Conservation (phyloP, 2,888 invertebrate genomes). For the Oasisia sp. region DNA sequence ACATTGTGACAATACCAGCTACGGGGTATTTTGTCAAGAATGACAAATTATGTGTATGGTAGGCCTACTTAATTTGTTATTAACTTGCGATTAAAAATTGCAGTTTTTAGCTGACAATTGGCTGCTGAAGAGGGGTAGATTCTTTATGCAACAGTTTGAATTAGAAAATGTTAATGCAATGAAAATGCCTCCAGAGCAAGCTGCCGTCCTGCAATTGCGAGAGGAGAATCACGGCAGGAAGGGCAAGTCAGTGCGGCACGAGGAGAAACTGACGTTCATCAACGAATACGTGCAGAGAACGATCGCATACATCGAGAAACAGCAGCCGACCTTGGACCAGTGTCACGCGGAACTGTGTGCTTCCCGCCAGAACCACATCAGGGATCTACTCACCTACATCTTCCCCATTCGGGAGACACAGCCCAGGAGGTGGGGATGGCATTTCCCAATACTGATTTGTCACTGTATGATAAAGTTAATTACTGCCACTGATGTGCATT, state of each 20-base stretch:
- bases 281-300: slow-evolving; percentile 25
- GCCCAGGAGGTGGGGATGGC: slow-evolving; percentile 41
- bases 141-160: not conserved
- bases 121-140: too few relatives aligned
- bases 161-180: not conserved
- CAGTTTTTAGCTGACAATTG: too few relatives aligned
- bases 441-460: not conserved
- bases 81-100: too few relatives aligned
- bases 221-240: not conserved
- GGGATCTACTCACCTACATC: slow-evolving; percentile 44
- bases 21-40: too few relatives aligned
- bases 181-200: not conserved
- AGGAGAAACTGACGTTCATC: slow-evolving; percentile 33
- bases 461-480: not conserved
- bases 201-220: not conserved
- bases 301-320: not conserved
- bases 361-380: slow-evolving; percentile 34
- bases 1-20: too few relatives aligned
- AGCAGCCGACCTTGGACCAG: not conserved
- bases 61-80: too few relatives aligned
- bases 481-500: too few relatives aligned
- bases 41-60: too few relatives aligned
- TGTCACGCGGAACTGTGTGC: not conserved
- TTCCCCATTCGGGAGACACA: slow-evolving; percentile 51
- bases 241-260: slow-evolving; percentile 23